Conservation (phyloP, 2,888 invertebrate species). For the Hydrotaea cyrtoneurina region DNA sequence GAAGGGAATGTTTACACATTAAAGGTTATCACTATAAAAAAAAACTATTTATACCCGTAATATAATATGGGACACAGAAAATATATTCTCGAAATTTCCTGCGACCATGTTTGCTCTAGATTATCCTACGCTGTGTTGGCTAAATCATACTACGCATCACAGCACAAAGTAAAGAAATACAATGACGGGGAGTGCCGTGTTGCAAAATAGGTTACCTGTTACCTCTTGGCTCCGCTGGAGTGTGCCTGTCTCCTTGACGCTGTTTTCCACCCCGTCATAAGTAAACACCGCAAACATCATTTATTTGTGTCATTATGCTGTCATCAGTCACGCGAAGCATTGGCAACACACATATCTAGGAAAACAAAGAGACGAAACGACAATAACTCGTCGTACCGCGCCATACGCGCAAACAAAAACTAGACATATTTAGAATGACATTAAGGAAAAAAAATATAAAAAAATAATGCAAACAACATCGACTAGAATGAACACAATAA, state of each 20-base stretch:
- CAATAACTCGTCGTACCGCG: background rate
- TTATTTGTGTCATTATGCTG: slow-evolving; percentile 69
- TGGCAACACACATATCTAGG: background rate
- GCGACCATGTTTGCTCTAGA: too few relatives aligned
- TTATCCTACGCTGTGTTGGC: too few relatives aligned
- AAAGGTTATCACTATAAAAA: too few relatives aligned
- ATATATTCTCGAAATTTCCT: too few relatives aligned
- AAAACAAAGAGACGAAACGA: background rate
- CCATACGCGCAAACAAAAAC: background rate
- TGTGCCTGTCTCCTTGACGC: slow-evolving; percentile 8
- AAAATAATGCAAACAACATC: background rate
- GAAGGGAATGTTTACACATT: too few relatives aligned
- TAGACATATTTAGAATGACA: slow-evolving; percentile 8
- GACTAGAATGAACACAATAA: background rate
- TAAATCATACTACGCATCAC: too few relatives aligned
- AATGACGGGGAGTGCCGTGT: background rate
- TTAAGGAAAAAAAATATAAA: slow-evolving; percentile 16
- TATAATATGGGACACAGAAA: too few relatives aligned
- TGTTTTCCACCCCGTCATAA: slow-evolving; percentile 5
- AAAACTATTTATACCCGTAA: too few relatives aligned
- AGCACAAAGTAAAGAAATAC: too few relatives aligned
- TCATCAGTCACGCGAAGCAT: slow-evolving; percentile 77
- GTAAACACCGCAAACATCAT: slow-evolving; percentile 62
- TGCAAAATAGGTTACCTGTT: slow-evolving; percentile 13
- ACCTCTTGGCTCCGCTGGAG: background rate